Conservation (phyloP, 1,140 invertebrate species). For the Caenorhabditis latens region DNA sequence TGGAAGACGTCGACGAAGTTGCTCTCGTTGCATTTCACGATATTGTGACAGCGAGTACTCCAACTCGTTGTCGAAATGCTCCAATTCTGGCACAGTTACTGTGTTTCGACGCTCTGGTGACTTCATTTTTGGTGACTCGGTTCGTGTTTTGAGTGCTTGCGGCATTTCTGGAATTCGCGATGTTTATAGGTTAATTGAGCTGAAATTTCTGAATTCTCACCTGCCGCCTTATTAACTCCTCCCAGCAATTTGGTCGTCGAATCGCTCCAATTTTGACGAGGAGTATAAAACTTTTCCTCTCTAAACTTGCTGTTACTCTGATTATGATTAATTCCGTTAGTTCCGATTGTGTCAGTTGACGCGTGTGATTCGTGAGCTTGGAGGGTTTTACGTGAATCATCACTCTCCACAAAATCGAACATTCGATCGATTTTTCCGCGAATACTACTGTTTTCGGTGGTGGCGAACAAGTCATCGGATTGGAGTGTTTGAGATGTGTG, state of each 20-base stretch:
- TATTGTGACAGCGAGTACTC: slow-evolving; percentile 9
- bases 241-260: background rate
- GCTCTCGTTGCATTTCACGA: slow-evolving; percentile 22
- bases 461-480: slow-evolving; percentile 9
- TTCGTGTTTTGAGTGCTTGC: background rate
- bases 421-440: slow-evolving; percentile 41
- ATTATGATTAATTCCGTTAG: background rate
- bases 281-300: too few species aligned
- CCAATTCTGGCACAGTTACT: background rate
- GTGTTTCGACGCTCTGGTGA: background rate
- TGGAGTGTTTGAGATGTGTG: slow-evolving; percentile 14
- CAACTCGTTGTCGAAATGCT: slow-evolving; percentile 10
- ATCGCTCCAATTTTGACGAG: background rate
- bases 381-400: background rate
- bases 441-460: background rate
- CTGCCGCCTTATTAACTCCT: background rate
- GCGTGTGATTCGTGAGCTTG: background rate
- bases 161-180: background rate
- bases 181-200: too few species aligned
- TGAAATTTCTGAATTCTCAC: background rate
- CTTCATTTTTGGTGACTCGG: background rate
- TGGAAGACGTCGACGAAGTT: slow-evolving; percentile 12
- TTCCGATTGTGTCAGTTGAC: background rate
- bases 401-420: slow-evolving; percentile 21
- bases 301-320: background rate